These are phyloP conservation scores for Monochamus saltuarius DNA, from an alignment of 1,140 invertebrate genomes.

Conservation along the genomic window DNA sequence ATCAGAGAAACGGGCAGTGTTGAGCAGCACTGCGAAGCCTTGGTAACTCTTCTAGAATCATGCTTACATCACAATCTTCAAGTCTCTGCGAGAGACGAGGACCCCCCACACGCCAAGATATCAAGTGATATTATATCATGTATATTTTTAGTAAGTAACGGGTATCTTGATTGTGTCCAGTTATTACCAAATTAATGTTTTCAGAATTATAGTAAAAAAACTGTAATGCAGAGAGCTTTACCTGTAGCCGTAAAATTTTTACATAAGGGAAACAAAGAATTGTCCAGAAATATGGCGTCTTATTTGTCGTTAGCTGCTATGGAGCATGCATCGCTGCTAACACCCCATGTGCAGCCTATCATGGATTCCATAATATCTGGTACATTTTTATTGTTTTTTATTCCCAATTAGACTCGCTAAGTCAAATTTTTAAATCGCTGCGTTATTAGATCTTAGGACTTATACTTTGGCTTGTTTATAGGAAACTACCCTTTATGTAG, in stretches of 20 bases:
- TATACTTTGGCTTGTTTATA: constrained; percentile 45
- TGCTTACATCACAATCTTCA: constrained; percentile 87
- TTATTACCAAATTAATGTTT: constrained; percentile 31
- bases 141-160: constrained; percentile 79
- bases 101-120: constrained; percentile 94
- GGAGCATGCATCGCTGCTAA: constrained; percentile 81
- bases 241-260: constrained; percentile 90
- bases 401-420: too few relatives aligned
- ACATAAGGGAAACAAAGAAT: constrained; percentile 84
- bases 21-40: constrained; percentile 77
- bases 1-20: constrained; percentile 87
- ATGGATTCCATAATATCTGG: constrained; percentile 86
- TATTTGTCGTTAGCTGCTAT: constrained; percentile 92
- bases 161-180: not conserved
- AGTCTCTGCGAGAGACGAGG: constrained; percentile 74
- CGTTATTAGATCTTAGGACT: too few relatives aligned
- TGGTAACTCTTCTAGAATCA: constrained; percentile 82
- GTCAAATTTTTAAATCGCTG: too few relatives aligned
- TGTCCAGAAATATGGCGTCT: constrained; percentile 85
- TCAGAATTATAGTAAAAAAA: constrained; percentile 84
- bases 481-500: constrained; percentile 82
- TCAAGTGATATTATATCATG: constrained; percentile 91
- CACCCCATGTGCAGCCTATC: constrained; percentile 83
- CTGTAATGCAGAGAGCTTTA: constrained; percentile 85
- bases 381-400: constrained; percentile 49